Evolutionary conservation across 2,888 invertebrate species (phyloP).

Genomic region (Drosophila peninsularis): DNA sequence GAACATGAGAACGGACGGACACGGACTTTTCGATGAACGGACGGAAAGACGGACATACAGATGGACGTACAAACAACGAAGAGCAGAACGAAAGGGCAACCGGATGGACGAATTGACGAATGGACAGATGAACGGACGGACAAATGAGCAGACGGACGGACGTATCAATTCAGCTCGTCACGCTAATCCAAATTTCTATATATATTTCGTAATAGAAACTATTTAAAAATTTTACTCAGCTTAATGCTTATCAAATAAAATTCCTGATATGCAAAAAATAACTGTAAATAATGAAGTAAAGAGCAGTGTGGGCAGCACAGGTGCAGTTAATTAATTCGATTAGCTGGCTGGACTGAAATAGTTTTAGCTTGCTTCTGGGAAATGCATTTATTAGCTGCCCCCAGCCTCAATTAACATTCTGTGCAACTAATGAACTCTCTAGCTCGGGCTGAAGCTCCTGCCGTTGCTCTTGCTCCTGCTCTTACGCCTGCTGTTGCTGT

Average conservation of each 20-base stretch:
- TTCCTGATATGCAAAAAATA: neutral
- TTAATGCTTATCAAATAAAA: neutral
- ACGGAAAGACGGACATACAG: neutral
- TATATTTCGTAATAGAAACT: neutral
- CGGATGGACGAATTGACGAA: neutral
- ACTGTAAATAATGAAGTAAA: neutral
- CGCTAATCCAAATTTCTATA: neutral
- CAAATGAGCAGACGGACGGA: neutral
- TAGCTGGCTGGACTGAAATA: neutral
- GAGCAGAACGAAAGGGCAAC: fast-evolving
- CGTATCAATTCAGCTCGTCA: neutral
- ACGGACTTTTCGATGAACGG: neutral
- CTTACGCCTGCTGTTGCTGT: neutral
- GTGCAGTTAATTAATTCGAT: slow-evolving; percentile 2
- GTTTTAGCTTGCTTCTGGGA: neutral
- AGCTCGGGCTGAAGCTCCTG: neutral
- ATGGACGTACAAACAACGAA: too few species aligned
- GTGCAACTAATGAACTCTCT: slow-evolving; percentile 20
- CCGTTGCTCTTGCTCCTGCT: neutral
- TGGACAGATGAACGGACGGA: neutral
- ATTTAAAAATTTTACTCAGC: neutral
- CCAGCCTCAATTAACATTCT: neutral
- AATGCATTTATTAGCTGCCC: neutral
- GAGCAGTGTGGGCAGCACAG: neutral
- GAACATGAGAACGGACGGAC: neutral